Base-by-base conservation (phyloP, 2,888 invertebrate species). In the Zhuqinia jingwanae region DNA sequence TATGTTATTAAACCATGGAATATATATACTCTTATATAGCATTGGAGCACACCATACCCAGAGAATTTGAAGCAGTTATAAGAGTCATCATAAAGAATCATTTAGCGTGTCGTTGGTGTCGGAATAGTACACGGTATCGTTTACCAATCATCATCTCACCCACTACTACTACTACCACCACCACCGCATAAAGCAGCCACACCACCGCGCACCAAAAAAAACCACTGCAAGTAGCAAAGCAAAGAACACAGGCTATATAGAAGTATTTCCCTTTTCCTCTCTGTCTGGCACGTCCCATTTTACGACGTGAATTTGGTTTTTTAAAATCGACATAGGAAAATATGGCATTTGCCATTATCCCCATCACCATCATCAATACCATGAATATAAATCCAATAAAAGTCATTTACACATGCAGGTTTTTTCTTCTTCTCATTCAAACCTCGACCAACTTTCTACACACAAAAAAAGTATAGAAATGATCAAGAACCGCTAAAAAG, bases 351-450 rank as follows among this genome's bases (percentile, higher is more conserved):
- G 80, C 88, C 82, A 86, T 88, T 56, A 79, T 81, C 81, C 78
- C 65, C 78, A 45, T 30, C 20, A 45, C 13, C 20, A 65, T 76
- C 73, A 45, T 60, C 78, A 81, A 86, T 86, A 82, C 87, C 50
- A 87, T 81, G 78, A 82, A 87, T 82, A 87, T 87, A 87, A 82
- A 87, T 81, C 87, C 81, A 82, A 87, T 87, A 87, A 82, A 87
- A 81, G 82, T 87, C 87, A 82, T 87, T 78, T 87, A 82, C 82
- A 87, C 87, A 81, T 86, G 81, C 56, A 82, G 60, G 30, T 22
- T 50, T 75, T 36, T 63, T 20, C 50, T 58, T 78, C 20, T n/a
- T 65, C 25, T 8, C 36, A 36, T 8, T 36, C 36, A 36, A 3
- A 36, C 3, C 3, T 6, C 36, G 5, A 36, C 30, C 36, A 17